Evolutionary conservation across 2,888 invertebrate genomes (phyloP).

Genomic region (Sinelater perroti): DNA sequence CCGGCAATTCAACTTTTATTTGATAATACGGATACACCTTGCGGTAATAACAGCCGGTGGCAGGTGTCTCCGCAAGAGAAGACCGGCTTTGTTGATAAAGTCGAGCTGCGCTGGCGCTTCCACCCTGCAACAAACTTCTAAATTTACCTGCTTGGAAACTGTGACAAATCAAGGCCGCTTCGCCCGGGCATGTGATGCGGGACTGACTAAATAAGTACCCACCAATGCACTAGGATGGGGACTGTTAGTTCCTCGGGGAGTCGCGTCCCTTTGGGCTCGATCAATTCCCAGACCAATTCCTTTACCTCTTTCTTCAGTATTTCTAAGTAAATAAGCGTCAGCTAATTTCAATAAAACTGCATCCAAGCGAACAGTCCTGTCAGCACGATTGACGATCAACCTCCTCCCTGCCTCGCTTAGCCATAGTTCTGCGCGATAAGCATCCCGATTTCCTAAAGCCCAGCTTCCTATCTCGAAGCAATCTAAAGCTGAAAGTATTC

Average conservation of each 20-base stretch:
- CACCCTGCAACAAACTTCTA: neutral
- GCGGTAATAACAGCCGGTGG: conserved; percentile 9
- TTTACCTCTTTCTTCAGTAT: neutral
- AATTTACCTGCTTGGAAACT: neutral
- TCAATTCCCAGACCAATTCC: conserved; percentile 9
- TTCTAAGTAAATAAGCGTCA: conserved; percentile 14
- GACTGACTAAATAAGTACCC: neutral
- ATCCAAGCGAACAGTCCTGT: neutral
- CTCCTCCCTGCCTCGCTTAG: conserved; percentile 16
- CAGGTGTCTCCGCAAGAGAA: neutral
- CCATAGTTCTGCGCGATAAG: conserved; percentile 20
- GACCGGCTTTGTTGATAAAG: conserved; percentile 6
- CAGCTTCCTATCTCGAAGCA: conserved; percentile 17
- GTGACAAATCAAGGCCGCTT: neutral
- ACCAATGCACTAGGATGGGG: too few species aligned
- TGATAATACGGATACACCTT: neutral
- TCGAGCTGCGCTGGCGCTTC: neutral
- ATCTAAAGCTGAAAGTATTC: conserved; percentile 9
- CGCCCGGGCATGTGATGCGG: neutral
- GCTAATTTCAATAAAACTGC: conserved; percentile 12
- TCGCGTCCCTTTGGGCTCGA: too few species aligned
- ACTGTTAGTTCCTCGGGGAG: neutral
- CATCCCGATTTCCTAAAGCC: conserved; percentile 17
- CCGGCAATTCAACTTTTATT: neutral
- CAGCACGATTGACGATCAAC: neutral